A percentile compares a stretch with the other conserved stretches of the same genome.
Evolutionary conservation across 2,888 invertebrate species (phyloP).

Genomic region (Melikaiella ostensackeni): DNA sequence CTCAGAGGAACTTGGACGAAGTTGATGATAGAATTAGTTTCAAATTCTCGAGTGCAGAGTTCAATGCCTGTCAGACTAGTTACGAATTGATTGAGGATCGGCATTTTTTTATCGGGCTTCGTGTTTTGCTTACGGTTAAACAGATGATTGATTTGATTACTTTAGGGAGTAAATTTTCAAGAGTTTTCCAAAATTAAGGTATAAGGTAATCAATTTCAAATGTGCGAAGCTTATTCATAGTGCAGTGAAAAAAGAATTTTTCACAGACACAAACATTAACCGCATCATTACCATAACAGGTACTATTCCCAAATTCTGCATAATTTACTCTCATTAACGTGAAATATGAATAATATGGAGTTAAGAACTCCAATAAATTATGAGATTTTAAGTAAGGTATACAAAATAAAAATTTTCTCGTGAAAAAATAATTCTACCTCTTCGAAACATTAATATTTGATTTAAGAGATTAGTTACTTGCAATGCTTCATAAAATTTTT

Average conservation of each 20-base stretch:
- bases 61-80: constrained; percentile 22
- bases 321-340: not conserved
- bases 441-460: too few species aligned
- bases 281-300: too few species aligned
- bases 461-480: too few species aligned
- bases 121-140: not conserved
- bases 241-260: too few species aligned
- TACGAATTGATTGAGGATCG: not conserved
- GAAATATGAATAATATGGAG: too few species aligned
- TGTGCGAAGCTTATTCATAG: not conserved
- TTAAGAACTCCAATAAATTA: too few species aligned
- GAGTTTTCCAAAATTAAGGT: not conserved
- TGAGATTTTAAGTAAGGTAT: too few species aligned
- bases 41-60: constrained; percentile 28
- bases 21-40: constrained; percentile 24
- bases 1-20: constrained; percentile 12
- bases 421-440: too few species aligned
- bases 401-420: too few species aligned
- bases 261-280: too few species aligned
- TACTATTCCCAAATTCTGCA: too few species aligned
- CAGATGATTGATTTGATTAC: not conserved
- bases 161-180: not conserved
- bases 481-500: too few species aligned
- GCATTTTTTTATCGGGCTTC: not conserved
- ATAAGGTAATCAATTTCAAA: not conserved